These are phyloP conservation scores for Prunella fulvescens DNA, from an alignment of 2,113 vertebrate genomes.

Conservation along the genomic window DNA sequence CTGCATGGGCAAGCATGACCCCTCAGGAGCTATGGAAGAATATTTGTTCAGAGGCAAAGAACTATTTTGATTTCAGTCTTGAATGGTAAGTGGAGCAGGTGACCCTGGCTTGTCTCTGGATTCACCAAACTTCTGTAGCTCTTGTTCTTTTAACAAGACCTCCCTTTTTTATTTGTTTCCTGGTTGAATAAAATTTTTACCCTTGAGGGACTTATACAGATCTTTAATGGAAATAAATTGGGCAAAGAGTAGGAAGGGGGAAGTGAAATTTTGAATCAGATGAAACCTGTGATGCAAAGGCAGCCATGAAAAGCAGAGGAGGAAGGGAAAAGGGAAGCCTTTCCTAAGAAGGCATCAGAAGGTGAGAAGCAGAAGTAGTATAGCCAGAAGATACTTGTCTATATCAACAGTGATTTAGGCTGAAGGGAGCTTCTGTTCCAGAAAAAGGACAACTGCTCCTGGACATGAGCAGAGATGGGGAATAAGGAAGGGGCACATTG, in stretches of 20 bases:
- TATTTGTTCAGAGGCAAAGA: constrained; percentile 87
- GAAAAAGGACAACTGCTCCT: background rate
- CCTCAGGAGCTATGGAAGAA: constrained; percentile 95
- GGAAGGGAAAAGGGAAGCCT: background rate
- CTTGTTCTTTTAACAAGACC: background rate
- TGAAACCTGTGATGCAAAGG: background rate
- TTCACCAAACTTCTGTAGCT: background rate
- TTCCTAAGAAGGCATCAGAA: background rate
- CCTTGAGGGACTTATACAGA: background rate
- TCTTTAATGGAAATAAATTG: background rate
- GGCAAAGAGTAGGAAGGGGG: background rate
- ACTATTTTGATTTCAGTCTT: constrained; percentile 87
- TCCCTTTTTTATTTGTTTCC: background rate
- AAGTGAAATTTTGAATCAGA: background rate
- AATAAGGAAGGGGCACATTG: background rate
- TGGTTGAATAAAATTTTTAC: background rate
- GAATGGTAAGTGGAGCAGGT: constrained; percentile 78
- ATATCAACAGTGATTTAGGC: fast-evolving
- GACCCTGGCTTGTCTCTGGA: background rate
- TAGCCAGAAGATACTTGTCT: background rate
- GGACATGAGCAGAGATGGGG: background rate
- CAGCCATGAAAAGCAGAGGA: background rate
- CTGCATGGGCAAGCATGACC: constrained; percentile 91
- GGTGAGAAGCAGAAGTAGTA: background rate
- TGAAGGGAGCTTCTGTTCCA: background rate